phyloP scores from a whole-genome alignment of 1,140 invertebrate genomes.

The Aphaenogaster ashmeadi region DNA sequence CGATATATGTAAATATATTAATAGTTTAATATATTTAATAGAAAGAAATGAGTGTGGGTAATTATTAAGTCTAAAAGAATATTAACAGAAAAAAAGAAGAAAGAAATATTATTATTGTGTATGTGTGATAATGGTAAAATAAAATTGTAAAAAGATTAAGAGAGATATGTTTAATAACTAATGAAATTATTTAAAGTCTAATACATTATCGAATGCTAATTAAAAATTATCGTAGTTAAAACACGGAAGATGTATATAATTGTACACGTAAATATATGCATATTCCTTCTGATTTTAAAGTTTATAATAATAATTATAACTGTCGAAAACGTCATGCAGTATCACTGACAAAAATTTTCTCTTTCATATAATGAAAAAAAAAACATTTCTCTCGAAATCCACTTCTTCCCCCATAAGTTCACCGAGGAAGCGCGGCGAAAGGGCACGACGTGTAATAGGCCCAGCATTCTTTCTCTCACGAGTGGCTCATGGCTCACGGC shows the following conservation, averaged over 20 bases:
- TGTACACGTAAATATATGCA: neutral
- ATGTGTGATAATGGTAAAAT: neutral
- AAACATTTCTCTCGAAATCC: constrained; percentile 19
- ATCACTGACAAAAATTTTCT: neutral
- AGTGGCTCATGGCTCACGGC: constrained; percentile 62
- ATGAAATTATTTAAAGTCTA: neutral
- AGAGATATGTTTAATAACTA: neutral
- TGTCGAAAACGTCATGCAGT: neutral
- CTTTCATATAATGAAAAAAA: neutral
- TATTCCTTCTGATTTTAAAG: neutral
- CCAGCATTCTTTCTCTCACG: constrained; percentile 75
- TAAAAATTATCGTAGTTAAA: neutral
- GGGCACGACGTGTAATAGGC: constrained; percentile 73
- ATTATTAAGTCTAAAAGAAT: neutral
- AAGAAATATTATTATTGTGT: neutral
- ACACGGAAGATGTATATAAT: neutral
- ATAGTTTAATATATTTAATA: neutral
- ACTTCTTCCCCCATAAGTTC: constrained; percentile 19
- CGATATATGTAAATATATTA: neutral
- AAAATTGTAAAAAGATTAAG: neutral
- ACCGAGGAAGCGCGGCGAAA: constrained; percentile 65
- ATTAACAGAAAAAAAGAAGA: neutral
- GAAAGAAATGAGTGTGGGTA: neutral
- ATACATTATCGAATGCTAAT: neutral
- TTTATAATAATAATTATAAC: constrained; percentile 16